Conservation (phyloP, 2,113 vertebrate species). For the Thomomys bottae region DNA sequence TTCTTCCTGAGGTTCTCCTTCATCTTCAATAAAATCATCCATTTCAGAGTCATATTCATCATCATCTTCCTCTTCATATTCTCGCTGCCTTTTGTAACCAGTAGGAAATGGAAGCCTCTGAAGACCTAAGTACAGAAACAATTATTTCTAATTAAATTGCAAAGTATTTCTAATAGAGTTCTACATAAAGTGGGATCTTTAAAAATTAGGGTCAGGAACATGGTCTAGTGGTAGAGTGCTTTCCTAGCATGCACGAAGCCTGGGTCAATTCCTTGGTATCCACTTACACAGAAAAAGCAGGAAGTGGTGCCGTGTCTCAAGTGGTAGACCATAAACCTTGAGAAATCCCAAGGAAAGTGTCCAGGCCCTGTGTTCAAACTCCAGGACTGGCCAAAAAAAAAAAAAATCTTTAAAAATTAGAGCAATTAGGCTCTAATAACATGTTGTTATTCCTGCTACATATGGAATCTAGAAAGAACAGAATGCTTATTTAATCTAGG, state of each 20-base stretch:
- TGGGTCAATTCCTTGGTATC: no score
- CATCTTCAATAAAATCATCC: conserved; percentile 99
- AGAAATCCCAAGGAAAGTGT: no score
- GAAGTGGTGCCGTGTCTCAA: no score
- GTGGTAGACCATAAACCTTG: no score
- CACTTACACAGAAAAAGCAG: no score
- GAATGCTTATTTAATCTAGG: background rate
- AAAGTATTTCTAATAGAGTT: background rate
- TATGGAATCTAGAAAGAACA: background rate
- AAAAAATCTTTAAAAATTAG: conserved; percentile 21
- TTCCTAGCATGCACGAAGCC: no score
- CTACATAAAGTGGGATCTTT: background rate
- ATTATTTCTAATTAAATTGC: background rate
- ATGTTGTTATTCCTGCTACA: background rate
- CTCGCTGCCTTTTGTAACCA: conserved; percentile 87
- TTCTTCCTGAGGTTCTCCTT: conserved; percentile 92
- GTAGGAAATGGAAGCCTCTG: conserved; percentile 87
- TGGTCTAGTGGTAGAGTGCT: no score
- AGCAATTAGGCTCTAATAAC: background rate
- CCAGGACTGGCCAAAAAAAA: no score
- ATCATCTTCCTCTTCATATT: conserved; percentile 92
- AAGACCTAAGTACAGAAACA: conserved; percentile 78
- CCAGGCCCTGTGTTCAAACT: no score
- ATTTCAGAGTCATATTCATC: conserved; percentile 98
- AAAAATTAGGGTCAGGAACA: no score